A percentile compares a stretch with the other conserved stretches of the same genome.
phyloP scores from a whole-genome alignment of 2,113 vertebrate species.

The Channa maculata region DNA sequence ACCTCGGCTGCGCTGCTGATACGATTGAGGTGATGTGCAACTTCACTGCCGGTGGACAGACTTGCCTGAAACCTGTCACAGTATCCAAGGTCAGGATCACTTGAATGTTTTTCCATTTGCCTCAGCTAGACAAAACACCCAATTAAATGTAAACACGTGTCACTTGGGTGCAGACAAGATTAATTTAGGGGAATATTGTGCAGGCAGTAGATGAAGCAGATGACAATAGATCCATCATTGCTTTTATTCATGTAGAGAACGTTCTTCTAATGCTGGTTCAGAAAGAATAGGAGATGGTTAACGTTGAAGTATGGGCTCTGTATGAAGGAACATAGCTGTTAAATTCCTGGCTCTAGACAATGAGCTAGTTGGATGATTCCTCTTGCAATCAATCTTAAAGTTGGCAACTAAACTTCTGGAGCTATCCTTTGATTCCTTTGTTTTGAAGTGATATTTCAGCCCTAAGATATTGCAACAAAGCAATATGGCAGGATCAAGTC shows the following conservation, averaged over 20 bases:
- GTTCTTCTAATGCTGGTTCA: not conserved
- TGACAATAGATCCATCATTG: not conserved
- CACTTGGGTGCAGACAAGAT: constrained; percentile 2
- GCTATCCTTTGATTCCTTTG: constrained; percentile 8
- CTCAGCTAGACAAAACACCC: not conserved
- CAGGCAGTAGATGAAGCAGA: constrained; percentile 1
- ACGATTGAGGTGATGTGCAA: constrained; percentile 94
- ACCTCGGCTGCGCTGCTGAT: constrained; percentile 93
- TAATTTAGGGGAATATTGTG: not conserved
- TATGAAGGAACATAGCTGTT: constrained; percentile 7
- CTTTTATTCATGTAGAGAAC: constrained; percentile 7
- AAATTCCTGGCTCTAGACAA: constrained; percentile 16
- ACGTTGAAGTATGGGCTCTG: constrained; percentile 7
- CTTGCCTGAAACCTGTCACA: constrained; percentile 91
- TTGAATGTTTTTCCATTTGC: not conserved
- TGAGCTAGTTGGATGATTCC: constrained; percentile 20
- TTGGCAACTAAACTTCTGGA: constrained; percentile 13
- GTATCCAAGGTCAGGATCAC: constrained; percentile 89
- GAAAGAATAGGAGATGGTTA: not conserved
- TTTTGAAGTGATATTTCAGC: not conserved
- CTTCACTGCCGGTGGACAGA: constrained; percentile 94
- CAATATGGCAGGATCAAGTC: not conserved
- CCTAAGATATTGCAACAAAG: not conserved
- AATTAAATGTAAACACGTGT: constrained; percentile 9
- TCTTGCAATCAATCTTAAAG: constrained; percentile 21